Evolutionary conservation across 2,797 vertebrate species (phyloP).

Genomic region (Danio choprae): DNA sequence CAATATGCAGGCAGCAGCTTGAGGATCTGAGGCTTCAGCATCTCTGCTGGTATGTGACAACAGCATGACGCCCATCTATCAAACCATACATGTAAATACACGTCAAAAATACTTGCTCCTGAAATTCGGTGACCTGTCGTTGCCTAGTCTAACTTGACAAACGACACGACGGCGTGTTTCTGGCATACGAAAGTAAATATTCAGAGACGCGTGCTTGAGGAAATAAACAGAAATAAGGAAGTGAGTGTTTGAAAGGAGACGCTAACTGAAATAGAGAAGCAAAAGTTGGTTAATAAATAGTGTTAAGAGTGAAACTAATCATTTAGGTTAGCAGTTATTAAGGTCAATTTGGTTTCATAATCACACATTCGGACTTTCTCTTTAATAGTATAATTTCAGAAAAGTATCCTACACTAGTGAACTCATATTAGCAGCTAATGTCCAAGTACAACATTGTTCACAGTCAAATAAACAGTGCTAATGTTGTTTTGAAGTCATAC

Average conservation of each 20-base stretch:
- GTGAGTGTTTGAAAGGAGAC: neutral
- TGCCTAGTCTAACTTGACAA: neutral
- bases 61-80: conserved; percentile 15
- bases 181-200: neutral
- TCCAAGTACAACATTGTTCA: no score
- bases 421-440: no score
- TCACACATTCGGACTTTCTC: no score
- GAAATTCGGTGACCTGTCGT: neutral
- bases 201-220: neutral
- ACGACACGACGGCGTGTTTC: neutral
- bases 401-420: no score
- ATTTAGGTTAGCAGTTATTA: no score
- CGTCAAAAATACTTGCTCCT: neutral
- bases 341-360: no score
- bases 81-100: conserved; percentile 7
- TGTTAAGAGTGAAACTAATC: neutral
- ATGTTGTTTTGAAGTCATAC: no score
- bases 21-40: neutral
- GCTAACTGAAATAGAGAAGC: neutral
- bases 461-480: no score
- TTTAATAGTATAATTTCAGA: no score
- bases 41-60: conserved; percentile 20
- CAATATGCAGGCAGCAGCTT: conserved; percentile 19
- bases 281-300: neutral
- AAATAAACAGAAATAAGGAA: conserved; percentile 30